phyloP scores from a whole-genome alignment of 2,113 vertebrate genomes.

The Marmota monax region DNA sequence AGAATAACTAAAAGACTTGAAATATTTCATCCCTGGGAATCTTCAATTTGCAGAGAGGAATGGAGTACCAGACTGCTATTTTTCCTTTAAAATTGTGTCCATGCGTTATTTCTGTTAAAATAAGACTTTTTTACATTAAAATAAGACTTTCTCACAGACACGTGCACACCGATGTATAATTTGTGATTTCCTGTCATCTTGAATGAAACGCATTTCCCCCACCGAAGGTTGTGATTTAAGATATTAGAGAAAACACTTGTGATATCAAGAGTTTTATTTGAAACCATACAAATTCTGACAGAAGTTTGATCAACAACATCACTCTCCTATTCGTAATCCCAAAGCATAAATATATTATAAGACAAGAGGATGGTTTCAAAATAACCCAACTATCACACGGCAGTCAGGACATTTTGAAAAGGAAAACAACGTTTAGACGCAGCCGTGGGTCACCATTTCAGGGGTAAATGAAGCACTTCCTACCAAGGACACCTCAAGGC shows the following conservation, averaged over 20 bases:
- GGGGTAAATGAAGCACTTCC: conserved; percentile 52
- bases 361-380: conserved; percentile 40
- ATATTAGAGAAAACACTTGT: conserved; percentile 23
- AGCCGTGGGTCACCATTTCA: not conserved
- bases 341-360: conserved; percentile 39
- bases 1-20: conserved; percentile 32
- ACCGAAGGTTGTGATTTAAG: conserved; percentile 49
- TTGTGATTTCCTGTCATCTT: conserved; percentile 24
- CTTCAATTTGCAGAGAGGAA: not conserved
- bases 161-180: not conserved
- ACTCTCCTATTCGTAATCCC: not conserved
- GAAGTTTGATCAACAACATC: conserved; percentile 38
- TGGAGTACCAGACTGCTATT: not conserved
- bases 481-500: not conserved
- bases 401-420: conserved; percentile 30
- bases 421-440: not conserved
- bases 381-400: not conserved
- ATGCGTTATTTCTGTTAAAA: conserved; percentile 44
- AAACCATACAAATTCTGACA: conserved; percentile 25
- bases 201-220: not conserved
- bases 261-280: not conserved
- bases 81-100: not conserved
- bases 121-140: not conserved
- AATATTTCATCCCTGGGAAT: not conserved
- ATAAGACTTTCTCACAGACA: conserved; percentile 10